Percentiles rank a stretch among this genome's conserved stretches.
Conservation (phyloP, 2,888 invertebrate genomes). For the Cephus spinipes region DNA sequence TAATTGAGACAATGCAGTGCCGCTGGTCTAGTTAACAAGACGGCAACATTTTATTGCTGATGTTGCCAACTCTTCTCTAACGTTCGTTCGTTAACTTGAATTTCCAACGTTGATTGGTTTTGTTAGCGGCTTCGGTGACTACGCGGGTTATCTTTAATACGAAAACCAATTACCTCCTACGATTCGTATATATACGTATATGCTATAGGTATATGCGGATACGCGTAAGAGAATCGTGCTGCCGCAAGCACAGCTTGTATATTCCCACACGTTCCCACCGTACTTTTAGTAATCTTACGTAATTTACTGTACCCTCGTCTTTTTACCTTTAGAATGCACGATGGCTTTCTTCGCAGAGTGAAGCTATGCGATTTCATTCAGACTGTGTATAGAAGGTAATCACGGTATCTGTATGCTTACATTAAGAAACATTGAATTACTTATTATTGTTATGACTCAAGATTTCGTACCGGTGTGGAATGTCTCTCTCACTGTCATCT, state of each 20-base stretch:
- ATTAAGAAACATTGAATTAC: background rate
- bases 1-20: slow-evolving; percentile 22
- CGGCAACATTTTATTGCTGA: slow-evolving; percentile 15
- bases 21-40: slow-evolving; percentile 14
- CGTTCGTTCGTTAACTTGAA: slow-evolving; percentile 9
- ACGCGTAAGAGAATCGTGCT: background rate
- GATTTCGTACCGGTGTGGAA: background rate
- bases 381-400: background rate
- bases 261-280: background rate
- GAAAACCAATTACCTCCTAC: background rate
- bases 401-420: background rate
- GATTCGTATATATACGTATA: background rate
- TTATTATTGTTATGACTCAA: background rate
- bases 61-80: slow-evolving; percentile 17
- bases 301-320: background rate
- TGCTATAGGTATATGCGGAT: no score
- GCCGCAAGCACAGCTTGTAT: background rate
- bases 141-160: background rate
- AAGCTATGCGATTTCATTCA: background rate
- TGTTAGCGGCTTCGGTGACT: background rate
- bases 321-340: background rate
- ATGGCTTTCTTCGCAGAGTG: background rate
- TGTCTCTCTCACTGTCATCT: background rate
- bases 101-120: slow-evolving; percentile 1
- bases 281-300: background rate